Base-by-base conservation (phyloP, 2,888 invertebrate genomes). In the Ormyrus thymus region DNA sequence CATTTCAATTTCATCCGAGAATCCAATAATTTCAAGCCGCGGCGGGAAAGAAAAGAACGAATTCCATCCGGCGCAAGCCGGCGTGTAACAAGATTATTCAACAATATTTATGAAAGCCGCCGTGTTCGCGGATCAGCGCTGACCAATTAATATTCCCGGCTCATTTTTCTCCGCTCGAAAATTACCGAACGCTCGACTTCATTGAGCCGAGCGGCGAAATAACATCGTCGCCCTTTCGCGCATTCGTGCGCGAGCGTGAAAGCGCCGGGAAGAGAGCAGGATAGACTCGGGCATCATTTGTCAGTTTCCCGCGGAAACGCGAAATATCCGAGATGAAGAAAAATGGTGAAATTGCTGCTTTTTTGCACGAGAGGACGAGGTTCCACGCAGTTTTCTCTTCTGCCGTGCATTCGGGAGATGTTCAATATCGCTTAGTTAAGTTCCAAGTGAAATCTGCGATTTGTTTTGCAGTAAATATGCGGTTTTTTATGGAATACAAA, bases 1-100 rank as follows among this genome's bases (percentile, higher is more conserved):
- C 76, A 8, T 53, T 76, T 71, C 75, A 58, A 76, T 79, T 79
- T 72, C 70, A 59, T 8, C 62, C 29, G 53, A 58, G 45, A 68
- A 61, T 48, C 70, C 69, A 70, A 73, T 74, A 74, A 73, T 70
- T 74, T 58, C 29, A 29, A 29, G 11, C n/a, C 15, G 7, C 4
- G 9, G 9, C 11, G 62, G 51, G 9, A 55, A 70, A 72, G 53
- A 72, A 72, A 50, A 51, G 6, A n/a, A 58, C 9, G 13, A 13
- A 13, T 59, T 29, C 29, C 6, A 13, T 15, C 51, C 68, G 45
- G n/a, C 70, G 46, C 55, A 43, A 29, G 29, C 29, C 29, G 29
- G 66, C 71, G 29, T 61, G 66, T 59, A 78, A 74, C 70, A 70
- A 76, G 79, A n/a, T 76, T 76, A 72, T 76, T 76, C 71, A 72